These are phyloP conservation scores for Crambe crambe DNA, from an alignment of 37 sponge, comb jelly and placozoan genomes.

Conservation along the genomic window DNA sequence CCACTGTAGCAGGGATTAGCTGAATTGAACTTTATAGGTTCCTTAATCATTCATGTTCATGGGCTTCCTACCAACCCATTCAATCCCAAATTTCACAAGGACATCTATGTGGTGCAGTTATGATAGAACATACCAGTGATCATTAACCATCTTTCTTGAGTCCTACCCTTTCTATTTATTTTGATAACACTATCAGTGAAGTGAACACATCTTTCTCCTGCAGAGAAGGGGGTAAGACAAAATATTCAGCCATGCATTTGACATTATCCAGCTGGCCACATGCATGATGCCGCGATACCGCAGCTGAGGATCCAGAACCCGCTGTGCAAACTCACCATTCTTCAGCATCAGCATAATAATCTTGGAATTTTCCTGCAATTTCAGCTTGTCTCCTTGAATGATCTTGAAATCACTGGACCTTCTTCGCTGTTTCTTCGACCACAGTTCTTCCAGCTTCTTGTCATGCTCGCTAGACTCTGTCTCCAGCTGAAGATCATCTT, in stretches of 20 bases:
- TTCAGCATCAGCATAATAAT: conserved; percentile 23
- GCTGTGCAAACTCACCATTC: conserved; percentile 62
- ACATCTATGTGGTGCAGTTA: too few species aligned
- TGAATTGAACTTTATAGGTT: too few species aligned
- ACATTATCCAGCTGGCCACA: too few species aligned
- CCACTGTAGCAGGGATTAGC: not conserved
- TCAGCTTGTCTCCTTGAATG: conserved; percentile 46
- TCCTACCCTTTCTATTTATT: conserved; percentile 69
- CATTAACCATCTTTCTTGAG: conserved; percentile 66
- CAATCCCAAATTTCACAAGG: too few species aligned
- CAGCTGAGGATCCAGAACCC: too few species aligned
- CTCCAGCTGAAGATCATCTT: not conserved
- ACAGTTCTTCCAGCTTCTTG: conserved; percentile 29
- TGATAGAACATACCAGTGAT: conserved; percentile 78
- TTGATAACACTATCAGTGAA: conserved; percentile 74
- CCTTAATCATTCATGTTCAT: too few species aligned
- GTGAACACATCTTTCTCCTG: conserved; percentile 63
- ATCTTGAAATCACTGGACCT: conserved; percentile 49
- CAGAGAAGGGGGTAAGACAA: not conserved
- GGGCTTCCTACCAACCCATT: too few species aligned
- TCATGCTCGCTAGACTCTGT: conserved; percentile 3
- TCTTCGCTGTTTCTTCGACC: conserved; percentile 44
- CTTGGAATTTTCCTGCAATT: conserved; percentile 33
- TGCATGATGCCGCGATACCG: too few species aligned
- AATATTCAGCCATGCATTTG: not conserved